Conservation (phyloP, 2,888 invertebrate species). For the Andricus curvator region DNA sequence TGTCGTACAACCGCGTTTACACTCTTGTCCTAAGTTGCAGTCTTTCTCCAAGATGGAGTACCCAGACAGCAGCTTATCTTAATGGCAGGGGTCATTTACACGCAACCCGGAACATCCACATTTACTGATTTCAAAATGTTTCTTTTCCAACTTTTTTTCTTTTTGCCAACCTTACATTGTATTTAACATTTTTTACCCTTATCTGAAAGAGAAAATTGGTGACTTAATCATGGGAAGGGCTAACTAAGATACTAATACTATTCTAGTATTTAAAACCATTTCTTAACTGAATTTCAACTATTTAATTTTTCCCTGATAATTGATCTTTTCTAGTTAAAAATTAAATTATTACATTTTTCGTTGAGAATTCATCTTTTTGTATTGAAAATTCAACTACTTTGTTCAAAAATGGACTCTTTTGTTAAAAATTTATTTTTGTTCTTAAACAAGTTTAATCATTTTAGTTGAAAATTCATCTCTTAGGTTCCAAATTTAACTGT, state of each 20-base stretch:
- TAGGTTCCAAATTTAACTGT: no score
- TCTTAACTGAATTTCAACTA: no score
- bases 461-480: no score
- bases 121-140: slow-evolving; percentile 16
- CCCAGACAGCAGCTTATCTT: slow-evolving; percentile 57
- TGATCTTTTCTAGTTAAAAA: no score
- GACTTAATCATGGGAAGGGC: neutral
- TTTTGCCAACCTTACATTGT: neutral
- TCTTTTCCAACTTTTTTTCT: neutral
- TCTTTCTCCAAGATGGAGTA: slow-evolving; percentile 56
- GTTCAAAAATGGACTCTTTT: no score
- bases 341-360: no score
- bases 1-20: slow-evolving; percentile 31
- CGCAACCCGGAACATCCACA: slow-evolving; percentile 55
- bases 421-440: no score
- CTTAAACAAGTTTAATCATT: no score
- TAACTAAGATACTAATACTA: neutral
- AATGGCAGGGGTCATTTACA: slow-evolving; percentile 61
- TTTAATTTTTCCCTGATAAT: no score
- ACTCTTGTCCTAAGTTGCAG: slow-evolving; percentile 33
- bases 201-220: neutral
- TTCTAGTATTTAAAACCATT: neutral
- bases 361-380: no score
- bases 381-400: no score
- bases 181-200: neutral